Evolutionary conservation across 1,140 invertebrate genomes (phyloP).

Genomic region (Eriosoma lanigerum): DNA sequence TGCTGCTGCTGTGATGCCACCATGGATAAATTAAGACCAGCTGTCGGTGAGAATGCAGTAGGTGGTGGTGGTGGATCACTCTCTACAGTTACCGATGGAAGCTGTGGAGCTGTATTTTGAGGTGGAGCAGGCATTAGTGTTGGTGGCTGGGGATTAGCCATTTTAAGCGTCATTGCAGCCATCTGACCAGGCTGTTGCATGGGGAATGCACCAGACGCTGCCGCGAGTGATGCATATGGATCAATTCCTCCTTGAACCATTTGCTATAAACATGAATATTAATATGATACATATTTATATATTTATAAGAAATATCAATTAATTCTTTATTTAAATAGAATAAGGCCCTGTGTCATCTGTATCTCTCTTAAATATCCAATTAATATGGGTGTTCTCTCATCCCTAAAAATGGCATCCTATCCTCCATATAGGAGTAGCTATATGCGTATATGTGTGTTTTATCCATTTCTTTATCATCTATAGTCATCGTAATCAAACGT

Average conservation of each 20-base stretch:
- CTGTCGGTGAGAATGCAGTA: constrained; percentile 57
- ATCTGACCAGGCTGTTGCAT: constrained; percentile 67
- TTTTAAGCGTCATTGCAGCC: constrained; percentile 59
- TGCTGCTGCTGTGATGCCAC: constrained; percentile 57
- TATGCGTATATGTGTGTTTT: no score
- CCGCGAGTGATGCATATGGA: constrained; percentile 72
- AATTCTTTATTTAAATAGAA: no score
- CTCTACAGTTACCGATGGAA: constrained; percentile 60
- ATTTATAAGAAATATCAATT: neutral
- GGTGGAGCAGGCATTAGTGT: constrained; percentile 59
- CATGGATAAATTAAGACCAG: constrained; percentile 60
- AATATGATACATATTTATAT: no score
- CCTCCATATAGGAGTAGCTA: no score
- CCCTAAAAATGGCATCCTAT: no score
- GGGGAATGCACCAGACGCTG: constrained; percentile 75
- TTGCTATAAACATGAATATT: constrained; percentile 73
- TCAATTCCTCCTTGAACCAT: constrained; percentile 93
- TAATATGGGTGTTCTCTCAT: no score
- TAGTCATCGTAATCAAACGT: no score
- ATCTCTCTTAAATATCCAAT: no score
- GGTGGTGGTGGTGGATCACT: constrained; percentile 59
- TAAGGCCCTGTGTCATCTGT: no score
- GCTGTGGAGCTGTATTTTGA: constrained; percentile 58
- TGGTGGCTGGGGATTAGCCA: constrained; percentile 60
- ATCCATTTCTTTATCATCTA: no score